phyloP scores from a whole-genome alignment of 2,113 vertebrate species.

The Danio rerio region DNA sequence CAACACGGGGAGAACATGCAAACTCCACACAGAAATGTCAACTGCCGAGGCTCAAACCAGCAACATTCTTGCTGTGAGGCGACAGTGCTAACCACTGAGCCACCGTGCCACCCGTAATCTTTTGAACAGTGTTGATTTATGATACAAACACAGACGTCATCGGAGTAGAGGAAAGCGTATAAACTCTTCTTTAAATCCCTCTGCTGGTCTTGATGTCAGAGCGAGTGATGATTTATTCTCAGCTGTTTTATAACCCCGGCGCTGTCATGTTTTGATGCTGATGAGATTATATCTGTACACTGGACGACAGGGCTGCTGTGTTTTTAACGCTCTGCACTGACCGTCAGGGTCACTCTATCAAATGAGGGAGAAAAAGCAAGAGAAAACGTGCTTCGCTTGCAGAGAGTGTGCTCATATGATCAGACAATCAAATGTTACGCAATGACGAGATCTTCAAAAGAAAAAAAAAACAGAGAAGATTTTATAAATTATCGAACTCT shows the following conservation, averaged over 20 bases:
- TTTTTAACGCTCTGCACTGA: neutral
- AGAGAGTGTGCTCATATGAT: neutral
- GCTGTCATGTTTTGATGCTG: neutral
- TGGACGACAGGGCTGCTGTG: neutral
- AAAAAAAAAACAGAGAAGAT: neutral
- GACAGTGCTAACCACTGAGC: too few species aligned
- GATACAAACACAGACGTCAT: neutral
- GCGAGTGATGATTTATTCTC: neutral
- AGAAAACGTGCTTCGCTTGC: too few species aligned
- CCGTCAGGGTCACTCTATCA: neutral
- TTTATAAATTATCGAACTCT: too few species aligned
- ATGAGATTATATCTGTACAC: constrained; percentile 17
- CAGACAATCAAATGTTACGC: neutral
- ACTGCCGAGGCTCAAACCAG: too few species aligned
- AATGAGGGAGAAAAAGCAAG: too few species aligned
- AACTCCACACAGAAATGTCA: too few species aligned
- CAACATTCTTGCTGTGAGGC: too few species aligned
- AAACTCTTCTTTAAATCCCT: neutral
- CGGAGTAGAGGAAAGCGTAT: too few species aligned
- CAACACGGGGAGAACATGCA: too few species aligned
- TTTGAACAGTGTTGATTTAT: neutral
- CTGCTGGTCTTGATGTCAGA: neutral
- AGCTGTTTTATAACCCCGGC: neutral
- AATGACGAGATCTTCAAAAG: neutral
- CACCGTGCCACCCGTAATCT: neutral